These are phyloP conservation scores for Theropithecus gelada DNA, from an alignment of 2,113 vertebrate genomes.

Conservation along the genomic window DNA sequence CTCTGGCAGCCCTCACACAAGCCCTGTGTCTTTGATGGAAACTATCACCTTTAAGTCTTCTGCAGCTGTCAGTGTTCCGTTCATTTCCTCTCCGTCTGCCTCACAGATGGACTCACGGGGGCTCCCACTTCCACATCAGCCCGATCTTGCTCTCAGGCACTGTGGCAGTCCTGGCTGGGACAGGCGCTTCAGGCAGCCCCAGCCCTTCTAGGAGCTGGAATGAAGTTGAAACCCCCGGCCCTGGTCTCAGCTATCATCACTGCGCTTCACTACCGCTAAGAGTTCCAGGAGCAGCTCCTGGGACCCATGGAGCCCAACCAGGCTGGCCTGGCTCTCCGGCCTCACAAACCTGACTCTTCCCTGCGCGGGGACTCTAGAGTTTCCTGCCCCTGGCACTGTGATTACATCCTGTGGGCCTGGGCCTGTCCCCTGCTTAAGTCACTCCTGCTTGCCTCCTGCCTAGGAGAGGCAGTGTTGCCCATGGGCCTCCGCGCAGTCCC, in stretches of 20 bases:
- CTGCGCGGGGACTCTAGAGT: background rate
- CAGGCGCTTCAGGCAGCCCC: background rate
- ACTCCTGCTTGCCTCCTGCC: background rate
- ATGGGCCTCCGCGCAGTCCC: background rate
- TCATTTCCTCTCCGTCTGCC: background rate
- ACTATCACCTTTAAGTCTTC: background rate
- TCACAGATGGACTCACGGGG: background rate
- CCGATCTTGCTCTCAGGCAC: background rate
- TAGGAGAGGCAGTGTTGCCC: background rate
- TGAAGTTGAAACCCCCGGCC: background rate
- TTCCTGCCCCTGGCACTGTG: background rate
- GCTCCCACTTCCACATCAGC: background rate
- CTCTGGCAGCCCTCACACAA: background rate
- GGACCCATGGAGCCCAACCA: background rate
- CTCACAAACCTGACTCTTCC: background rate
- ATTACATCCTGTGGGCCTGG: background rate
- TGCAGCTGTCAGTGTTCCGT: background rate
- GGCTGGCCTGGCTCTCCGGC: background rate
- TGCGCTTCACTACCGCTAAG: background rate
- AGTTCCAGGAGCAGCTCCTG: background rate
- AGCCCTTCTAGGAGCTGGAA: background rate
- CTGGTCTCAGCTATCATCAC: background rate
- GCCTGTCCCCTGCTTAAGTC: background rate
- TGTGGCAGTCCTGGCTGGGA: background rate
- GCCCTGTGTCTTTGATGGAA: background rate